A percentile compares a stretch with the other conserved stretches of the same genome.
Evolutionary conservation across 2,113 vertebrate genomes (phyloP).

Genomic region (Lepisosteus oculatus): DNA sequence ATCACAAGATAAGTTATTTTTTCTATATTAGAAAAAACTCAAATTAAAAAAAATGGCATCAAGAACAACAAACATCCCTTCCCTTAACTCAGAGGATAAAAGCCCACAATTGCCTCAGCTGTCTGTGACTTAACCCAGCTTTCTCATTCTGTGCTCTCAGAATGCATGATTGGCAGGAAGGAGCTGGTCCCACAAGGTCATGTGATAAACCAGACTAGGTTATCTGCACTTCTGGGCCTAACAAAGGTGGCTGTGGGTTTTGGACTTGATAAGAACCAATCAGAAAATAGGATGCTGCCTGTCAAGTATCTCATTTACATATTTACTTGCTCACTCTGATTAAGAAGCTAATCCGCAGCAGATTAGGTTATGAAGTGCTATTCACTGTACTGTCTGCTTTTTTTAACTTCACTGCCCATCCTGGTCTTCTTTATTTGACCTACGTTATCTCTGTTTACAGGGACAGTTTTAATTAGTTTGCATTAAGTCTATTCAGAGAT

Average conservation of each 20-base stretch:
- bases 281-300: slow-evolving; percentile 44
- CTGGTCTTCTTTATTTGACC: slow-evolving; percentile 47
- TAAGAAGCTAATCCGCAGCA: slow-evolving; percentile 62
- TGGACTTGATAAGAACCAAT: slow-evolving; percentile 52
- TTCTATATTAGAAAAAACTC: background rate
- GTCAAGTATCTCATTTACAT: slow-evolving; percentile 59
- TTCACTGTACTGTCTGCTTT: slow-evolving; percentile 47
- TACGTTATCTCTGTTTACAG: slow-evolving; percentile 57
- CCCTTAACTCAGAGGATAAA: background rate
- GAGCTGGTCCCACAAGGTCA: slow-evolving; percentile 9
- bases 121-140: background rate
- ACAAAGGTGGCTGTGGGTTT: slow-evolving; percentile 20
- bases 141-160: background rate
- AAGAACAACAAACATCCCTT: background rate
- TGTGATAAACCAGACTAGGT: slow-evolving; percentile 24
- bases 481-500: slow-evolving; percentile 28
- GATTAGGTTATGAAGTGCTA: slow-evolving; percentile 61
- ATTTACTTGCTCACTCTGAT: slow-evolving; percentile 55
- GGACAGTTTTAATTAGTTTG: slow-evolving; percentile 48
- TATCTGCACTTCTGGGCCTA: slow-evolving; percentile 28
- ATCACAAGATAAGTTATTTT: no score
- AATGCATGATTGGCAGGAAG: slow-evolving; percentile 11
- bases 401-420: slow-evolving; percentile 40
- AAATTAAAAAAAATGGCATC: background rate
- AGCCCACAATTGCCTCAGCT: slow-evolving; percentile 6